A percentile compares a stretch with the other conserved stretches of the same genome.
phyloP scores from a whole-genome alignment of 2,888 invertebrate genomes.

The Bimastos eiseni region DNA sequence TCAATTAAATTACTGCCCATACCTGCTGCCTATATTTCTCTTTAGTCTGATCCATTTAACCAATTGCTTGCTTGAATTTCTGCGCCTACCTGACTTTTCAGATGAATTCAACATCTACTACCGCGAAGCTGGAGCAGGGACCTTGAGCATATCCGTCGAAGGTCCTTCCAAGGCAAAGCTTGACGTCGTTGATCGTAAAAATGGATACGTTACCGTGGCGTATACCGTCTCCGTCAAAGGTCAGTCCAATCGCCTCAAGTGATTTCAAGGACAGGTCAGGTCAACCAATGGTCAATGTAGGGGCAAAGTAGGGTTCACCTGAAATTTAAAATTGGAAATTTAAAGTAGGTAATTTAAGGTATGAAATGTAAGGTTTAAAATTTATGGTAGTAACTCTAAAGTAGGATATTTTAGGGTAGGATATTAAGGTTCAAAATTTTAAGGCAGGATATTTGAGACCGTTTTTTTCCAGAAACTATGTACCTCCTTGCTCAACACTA shows the following conservation, averaged over 20 bases:
- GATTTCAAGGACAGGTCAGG: neutral
- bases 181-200: conserved; percentile 38
- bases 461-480: too few relatives aligned
- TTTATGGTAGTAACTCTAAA: too few relatives aligned
- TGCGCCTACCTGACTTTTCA: conserved; percentile 40
- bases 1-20: neutral
- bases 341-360: too few relatives aligned
- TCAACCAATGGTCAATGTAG: too few relatives aligned
- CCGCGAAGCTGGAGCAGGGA: conserved; percentile 93
- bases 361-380: too few relatives aligned
- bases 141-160: conserved; percentile 88
- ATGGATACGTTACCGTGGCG: conserved; percentile 40
- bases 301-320: too few relatives aligned
- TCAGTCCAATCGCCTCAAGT: neutral
- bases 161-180: conserved; percentile 90
- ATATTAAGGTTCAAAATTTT: too few relatives aligned
- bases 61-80: neutral
- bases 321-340: too few relatives aligned
- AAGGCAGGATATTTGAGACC: too few relatives aligned
- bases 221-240: conserved; percentile 40
- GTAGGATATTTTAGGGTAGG: too few relatives aligned
- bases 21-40: neutral
- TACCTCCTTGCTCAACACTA: too few relatives aligned
- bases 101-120: conserved; percentile 86
- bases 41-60: neutral